Percentiles rank a stretch among this genome's conserved stretches.
phyloP scores from a whole-genome alignment of 2,888 invertebrate genomes.

The Synergus gifuensis region DNA sequence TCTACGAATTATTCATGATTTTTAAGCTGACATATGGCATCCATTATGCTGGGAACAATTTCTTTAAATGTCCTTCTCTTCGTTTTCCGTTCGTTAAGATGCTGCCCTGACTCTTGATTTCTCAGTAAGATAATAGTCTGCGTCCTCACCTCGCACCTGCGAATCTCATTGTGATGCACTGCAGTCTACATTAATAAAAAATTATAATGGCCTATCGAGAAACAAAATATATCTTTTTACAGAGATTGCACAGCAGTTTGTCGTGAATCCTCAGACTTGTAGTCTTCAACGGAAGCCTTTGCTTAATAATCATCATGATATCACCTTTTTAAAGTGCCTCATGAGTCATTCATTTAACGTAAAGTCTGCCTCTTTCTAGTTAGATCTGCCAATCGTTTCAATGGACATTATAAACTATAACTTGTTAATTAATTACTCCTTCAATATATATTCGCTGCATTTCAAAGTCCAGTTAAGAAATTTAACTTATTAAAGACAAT shows the following conservation, averaged over 20 bases:
- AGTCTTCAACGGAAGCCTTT: not conserved
- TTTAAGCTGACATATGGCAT: not conserved
- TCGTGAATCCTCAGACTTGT: not conserved
- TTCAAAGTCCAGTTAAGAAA: no score
- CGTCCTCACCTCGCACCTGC: conserved; percentile 58
- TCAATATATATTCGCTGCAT: no score
- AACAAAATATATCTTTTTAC: conserved; percentile 13
- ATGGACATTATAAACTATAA: not conserved
- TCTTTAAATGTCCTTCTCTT: conserved; percentile 54
- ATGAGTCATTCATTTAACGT: conserved; percentile 10
- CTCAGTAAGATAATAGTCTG: conserved; percentile 65
- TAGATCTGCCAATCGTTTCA: not conserved
- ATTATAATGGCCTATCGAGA: conserved; percentile 20
- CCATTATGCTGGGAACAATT: not conserved
- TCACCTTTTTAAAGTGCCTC: conserved; percentile 14
- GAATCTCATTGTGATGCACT: conserved; percentile 52
- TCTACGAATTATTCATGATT: not conserved
- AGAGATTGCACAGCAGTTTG: conserved; percentile 22
- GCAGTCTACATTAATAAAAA: conserved; percentile 38
- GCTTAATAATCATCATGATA: conserved; percentile 6
- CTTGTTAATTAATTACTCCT: no score
- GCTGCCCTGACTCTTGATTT: conserved; percentile 65
- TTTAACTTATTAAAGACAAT: no score
- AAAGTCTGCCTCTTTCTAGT: not conserved
- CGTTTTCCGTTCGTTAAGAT: conserved; percentile 67